Conservation (phyloP, 2,888 invertebrate species). For the Timema podura region DNA sequence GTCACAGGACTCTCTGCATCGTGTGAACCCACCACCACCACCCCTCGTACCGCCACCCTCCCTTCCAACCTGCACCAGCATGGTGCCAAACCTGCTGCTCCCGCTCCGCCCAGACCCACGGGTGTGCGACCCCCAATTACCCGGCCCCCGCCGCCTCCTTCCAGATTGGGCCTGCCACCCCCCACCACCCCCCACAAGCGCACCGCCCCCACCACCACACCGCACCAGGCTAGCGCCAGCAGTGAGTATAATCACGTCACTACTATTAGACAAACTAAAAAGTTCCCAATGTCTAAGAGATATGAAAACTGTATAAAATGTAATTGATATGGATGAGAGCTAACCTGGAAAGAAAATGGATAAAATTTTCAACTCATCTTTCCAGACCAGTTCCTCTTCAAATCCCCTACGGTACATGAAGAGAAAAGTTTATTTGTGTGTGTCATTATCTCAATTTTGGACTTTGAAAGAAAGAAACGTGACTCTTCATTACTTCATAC, state of each 20-base stretch:
- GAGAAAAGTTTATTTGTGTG: too few species aligned
- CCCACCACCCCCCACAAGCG: conserved; percentile 52
- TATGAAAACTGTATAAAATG: too few species aligned
- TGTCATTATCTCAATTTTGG: too few species aligned
- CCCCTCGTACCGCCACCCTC: conserved; percentile 37
- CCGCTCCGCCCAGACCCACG: conserved; percentile 27
- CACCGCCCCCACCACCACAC: conserved; percentile 41
- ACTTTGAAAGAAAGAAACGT: too few species aligned
- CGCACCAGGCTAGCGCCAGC: conserved; percentile 29
- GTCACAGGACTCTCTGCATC: conserved; percentile 50
- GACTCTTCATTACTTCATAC: too few species aligned
- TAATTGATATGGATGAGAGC: too few species aligned
- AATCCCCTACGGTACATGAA: too few species aligned
- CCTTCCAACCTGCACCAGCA: conserved; percentile 38
- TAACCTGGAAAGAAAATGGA: too few species aligned
- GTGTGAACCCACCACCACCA: conserved; percentile 35
- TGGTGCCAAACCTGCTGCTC: conserved; percentile 29
- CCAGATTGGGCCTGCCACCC: conserved; percentile 43
- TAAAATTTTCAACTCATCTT: too few species aligned
- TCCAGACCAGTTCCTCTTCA: too few species aligned
- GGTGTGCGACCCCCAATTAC: conserved; percentile 46
- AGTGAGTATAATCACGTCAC: conserved; percentile 22
- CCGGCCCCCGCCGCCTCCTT: conserved; percentile 48
- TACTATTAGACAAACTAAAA: background rate
- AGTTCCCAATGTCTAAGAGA: background rate